Evolutionary conservation across 2,888 invertebrate species (phyloP).

Genomic region (Nycteola revayana): DNA sequence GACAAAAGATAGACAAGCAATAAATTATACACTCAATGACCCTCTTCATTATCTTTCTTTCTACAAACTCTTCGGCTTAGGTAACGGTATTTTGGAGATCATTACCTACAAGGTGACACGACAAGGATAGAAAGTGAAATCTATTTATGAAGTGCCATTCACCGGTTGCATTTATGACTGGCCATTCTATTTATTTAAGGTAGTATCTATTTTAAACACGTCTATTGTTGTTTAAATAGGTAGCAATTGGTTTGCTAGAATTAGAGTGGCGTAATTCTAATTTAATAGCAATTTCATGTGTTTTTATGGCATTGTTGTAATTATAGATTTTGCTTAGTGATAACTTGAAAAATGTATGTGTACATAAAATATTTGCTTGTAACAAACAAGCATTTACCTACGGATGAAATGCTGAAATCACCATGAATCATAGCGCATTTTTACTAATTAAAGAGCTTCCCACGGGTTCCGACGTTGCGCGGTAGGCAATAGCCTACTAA

Average conservation of each 20-base stretch:
- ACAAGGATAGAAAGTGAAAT: conserved; percentile 72
- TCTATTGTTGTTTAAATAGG: conserved; percentile 24
- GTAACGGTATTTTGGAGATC: conserved; percentile 8
- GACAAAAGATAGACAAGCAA: too few species aligned
- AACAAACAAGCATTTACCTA: too few species aligned
- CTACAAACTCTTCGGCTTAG: not conserved
- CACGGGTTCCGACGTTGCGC: too few species aligned
- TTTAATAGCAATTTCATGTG: not conserved
- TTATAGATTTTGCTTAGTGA: too few species aligned
- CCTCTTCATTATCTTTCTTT: not conserved
- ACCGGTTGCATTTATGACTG: conserved; percentile 48
- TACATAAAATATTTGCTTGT: too few species aligned
- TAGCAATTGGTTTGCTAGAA: conserved; percentile 7
- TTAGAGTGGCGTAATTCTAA: conserved; percentile 5
- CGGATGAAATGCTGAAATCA: too few species aligned
- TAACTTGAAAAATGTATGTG: too few species aligned
- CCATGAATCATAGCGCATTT: too few species aligned
- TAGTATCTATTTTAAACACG: conserved; percentile 39
- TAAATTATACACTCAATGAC: too few species aligned
- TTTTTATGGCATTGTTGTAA: too few species aligned
- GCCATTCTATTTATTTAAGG: conserved; percentile 34
- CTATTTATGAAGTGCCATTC: conserved; percentile 61
- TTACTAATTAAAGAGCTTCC: too few species aligned
- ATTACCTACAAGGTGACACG: conserved; percentile 46
- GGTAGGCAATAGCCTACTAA: too few species aligned